Evolutionary conservation across 2,797 vertebrate species (phyloP).

Genomic region (Protosalanx chinensis): DNA sequence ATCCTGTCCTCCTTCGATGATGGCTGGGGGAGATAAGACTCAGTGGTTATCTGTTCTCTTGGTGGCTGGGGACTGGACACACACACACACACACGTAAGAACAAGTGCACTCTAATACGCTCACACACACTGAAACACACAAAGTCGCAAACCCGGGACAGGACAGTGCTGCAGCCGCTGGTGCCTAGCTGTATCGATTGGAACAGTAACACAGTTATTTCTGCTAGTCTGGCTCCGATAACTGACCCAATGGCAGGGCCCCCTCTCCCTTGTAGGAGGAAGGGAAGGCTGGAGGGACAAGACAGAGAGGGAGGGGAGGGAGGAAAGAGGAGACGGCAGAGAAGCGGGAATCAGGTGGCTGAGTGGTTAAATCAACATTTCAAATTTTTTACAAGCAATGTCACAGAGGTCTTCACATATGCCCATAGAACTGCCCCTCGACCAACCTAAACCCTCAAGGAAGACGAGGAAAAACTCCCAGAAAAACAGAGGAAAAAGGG

Average conservation of each 20-base stretch:
- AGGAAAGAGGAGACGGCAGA: conserved; percentile 15
- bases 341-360: background rate
- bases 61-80: conserved; percentile 31
- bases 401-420: too few relatives aligned
- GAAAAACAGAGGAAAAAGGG: too few relatives aligned
- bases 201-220: conserved; percentile 70
- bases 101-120: conserved; percentile 4
- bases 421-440: too few relatives aligned
- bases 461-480: too few relatives aligned
- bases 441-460: too few relatives aligned
- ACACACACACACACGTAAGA: background rate
- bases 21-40: conserved; percentile 52
- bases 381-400: too few relatives aligned
- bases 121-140: conserved; percentile 15
- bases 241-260: conserved; percentile 48
- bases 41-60: conserved; percentile 55
- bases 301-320: conserved; percentile 9
- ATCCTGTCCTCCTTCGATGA: conserved; percentile 49
- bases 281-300: background rate
- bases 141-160: conserved; percentile 26
- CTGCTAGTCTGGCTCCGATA: conserved; percentile 64
- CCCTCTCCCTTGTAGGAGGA: conserved; percentile 12
- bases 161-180: conserved; percentile 55
- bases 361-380: too few relatives aligned
- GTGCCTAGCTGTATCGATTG: conserved; percentile 71